Conservation (phyloP, 2,888 invertebrate genomes). For the Antheraea yamamai region DNA sequence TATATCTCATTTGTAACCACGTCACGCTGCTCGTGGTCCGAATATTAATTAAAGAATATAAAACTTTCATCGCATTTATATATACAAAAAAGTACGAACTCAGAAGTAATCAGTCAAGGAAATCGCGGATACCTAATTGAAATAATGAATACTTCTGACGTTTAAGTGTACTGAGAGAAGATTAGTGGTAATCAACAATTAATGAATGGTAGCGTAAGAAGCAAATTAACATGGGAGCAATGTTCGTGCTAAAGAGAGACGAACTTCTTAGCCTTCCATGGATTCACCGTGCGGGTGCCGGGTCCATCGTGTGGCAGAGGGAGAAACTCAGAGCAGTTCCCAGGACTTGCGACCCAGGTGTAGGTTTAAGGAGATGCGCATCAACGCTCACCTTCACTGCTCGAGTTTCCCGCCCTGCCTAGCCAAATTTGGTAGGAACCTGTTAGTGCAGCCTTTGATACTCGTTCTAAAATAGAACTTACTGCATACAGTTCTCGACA, state of each 20-base stretch:
- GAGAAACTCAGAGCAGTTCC: too few relatives aligned
- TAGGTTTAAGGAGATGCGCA: too few relatives aligned
- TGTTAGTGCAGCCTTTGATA: too few relatives aligned
- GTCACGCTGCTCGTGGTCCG: neutral
- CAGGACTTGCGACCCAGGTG: too few relatives aligned
- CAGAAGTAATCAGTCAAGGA: neutral
- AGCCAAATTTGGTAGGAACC: too few relatives aligned
- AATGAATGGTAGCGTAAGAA: neutral
- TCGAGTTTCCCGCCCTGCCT: too few relatives aligned
- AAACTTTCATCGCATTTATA: neutral
- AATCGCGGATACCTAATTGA: neutral
- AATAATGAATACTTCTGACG: neutral
- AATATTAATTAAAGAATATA: neutral
- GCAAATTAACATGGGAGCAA: neutral
- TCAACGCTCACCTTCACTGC: too few relatives aligned
- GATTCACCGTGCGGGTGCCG: too few relatives aligned
- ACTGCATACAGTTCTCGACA: too few relatives aligned
- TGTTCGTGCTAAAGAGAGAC: neutral
- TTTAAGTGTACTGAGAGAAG: neutral
- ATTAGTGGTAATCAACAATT: neutral
- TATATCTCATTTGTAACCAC: conserved; percentile 27
- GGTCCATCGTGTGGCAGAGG: too few relatives aligned
- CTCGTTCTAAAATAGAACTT: too few relatives aligned
- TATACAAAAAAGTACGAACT: neutral
- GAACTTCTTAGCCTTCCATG: too few relatives aligned